Evolutionary conservation across 2,797 vertebrate genomes (phyloP), one percentile per base, ranked within the genome.

Genomic region (Columba guinea): DNA sequence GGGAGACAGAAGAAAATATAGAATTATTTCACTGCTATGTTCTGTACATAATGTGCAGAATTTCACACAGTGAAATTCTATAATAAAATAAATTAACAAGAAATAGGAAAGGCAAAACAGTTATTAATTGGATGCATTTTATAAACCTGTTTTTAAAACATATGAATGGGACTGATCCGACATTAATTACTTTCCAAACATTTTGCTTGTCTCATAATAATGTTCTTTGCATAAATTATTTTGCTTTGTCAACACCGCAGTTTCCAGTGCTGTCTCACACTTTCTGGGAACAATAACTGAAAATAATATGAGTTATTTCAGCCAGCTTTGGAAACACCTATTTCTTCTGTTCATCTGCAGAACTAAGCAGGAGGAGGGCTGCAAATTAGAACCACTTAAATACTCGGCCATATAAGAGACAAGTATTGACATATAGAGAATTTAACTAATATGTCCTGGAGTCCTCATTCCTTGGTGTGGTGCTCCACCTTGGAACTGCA

Each of bases 151-250:
- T 84, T 94, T 49, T 7, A 90, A 96, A 81, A 90, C 81, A 44
- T 35, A 82, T 85, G 58, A 95, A 95, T 84, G 56, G 60, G 27
- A 81, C 69, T 0, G 1, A 78, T 65, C 67, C 58, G 58, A 74
- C 27, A 7, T 76, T 86, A 96, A 94, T 84, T 87, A 81, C 71
- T 90, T 89, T 53, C 35, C 26, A 70, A 94, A 46, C 19, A 63
- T 90, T 95, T 93, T 67, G 20, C 23, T 96, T 86, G 24, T 56
- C 28, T 96, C 46, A 35, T 86, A 91, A 78, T 93, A 82, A 87
- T 23, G 3, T 63, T 93, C 56, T 90, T 71, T 32, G 49, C 30
- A 18, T 87, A 96, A 86, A 80, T 71, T 2, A 65, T 78, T 90
- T 89, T 93, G 53, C 90, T 94, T 89, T 94, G 32, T 80, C 5